Conservation (phyloP, 2,797 vertebrate genomes). For the Alosa sapidissima region DNA sequence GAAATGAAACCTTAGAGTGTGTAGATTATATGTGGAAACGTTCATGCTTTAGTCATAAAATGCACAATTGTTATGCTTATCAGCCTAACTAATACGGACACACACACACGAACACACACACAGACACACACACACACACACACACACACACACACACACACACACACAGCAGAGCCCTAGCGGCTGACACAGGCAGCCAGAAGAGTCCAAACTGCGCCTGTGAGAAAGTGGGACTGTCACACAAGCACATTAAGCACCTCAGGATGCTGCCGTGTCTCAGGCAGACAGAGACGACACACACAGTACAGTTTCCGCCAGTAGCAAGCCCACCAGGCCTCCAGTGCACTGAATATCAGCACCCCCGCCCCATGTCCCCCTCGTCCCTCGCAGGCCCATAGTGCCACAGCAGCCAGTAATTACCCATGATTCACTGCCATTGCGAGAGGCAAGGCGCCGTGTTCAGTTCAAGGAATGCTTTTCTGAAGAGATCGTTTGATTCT, state of each 20-base stretch:
- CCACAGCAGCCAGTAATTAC: not conserved
- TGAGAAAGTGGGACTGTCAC: slow-evolving; percentile 17
- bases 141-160: not conserved
- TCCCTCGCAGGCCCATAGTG: not conserved
- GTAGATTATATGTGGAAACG: too few relatives aligned
- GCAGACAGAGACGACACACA: not conserved
- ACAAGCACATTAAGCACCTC: slow-evolving; percentile 4
- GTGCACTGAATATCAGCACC: not conserved
- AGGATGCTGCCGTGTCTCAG: not conserved
- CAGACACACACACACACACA: not conserved
- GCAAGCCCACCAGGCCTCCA: not conserved
- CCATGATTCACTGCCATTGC: slow-evolving; percentile 19
- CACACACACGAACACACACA: not conserved
- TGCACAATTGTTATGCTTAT: too few relatives aligned
- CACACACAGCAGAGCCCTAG: slow-evolving; percentile 3
- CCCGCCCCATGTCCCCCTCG: not conserved
- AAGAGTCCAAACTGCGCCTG: not conserved
- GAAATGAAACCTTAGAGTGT: too few relatives aligned
- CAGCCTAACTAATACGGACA: too few relatives aligned
- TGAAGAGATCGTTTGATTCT: not conserved
- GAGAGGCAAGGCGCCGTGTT: not conserved
- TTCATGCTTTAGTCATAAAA: too few relatives aligned
- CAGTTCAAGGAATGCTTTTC: not conserved
- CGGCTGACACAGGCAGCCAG: not conserved
- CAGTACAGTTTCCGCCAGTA: not conserved